These are phyloP conservation scores for Aphodius granarius DNA, from an alignment of 2,888 invertebrate genomes.

Conservation along the genomic window DNA sequence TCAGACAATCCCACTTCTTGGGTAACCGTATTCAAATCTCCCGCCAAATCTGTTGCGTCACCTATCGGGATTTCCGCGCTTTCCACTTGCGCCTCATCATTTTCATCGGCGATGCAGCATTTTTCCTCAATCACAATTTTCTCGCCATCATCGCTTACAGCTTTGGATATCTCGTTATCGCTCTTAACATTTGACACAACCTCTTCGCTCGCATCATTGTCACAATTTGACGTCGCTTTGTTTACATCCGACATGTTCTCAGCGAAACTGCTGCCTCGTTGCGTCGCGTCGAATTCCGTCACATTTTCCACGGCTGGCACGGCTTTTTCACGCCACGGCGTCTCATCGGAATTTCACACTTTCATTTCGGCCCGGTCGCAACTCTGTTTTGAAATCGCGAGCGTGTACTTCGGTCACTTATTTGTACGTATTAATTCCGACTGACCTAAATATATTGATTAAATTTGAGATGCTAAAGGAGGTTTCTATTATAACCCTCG, in stretches of 20 bases:
- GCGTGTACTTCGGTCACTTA: constrained; percentile 17
- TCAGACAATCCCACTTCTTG: not conserved
- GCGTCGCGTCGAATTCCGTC: not conserved
- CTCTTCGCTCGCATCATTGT: not conserved
- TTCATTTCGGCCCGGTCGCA: not conserved
- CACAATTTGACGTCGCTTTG: not conserved
- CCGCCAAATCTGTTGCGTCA: constrained; percentile 49
- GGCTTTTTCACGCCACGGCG: not conserved
- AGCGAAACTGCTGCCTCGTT: not conserved
- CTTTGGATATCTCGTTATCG: not conserved
- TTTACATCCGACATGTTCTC: not conserved
- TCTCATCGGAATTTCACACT: constrained; percentile 2
- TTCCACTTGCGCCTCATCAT: constrained; percentile 37
- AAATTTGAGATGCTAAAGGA: constrained; percentile 27
- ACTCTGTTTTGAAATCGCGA: not conserved
- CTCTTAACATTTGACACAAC: not conserved
- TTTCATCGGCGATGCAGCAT: constrained; percentile 12
- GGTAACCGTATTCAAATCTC: constrained; percentile 39
- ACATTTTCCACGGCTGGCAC: not conserved
- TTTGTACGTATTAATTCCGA: constrained; percentile 34
- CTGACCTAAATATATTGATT: constrained; percentile 44
- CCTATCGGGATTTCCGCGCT: constrained; percentile 29
- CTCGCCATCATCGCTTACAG: not conserved
- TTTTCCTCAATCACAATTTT: constrained; percentile 14
- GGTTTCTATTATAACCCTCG: constrained; percentile 21